Evolutionary conservation across 2,797 vertebrate genomes (phyloP).

Genomic region (Oreochromis mossambicus): DNA sequence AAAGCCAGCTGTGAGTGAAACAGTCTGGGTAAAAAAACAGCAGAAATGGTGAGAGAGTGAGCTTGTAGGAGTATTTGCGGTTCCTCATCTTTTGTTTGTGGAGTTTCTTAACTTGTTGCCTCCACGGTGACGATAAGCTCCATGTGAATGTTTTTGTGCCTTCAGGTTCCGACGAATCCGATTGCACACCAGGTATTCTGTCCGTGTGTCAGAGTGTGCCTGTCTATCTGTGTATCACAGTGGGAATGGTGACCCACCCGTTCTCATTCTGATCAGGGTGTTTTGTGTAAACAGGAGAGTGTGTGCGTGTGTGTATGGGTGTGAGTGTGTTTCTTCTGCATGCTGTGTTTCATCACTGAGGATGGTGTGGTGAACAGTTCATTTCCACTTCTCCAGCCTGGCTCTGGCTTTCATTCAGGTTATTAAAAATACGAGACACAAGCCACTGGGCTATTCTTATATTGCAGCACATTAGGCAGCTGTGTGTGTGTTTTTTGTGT

Average conservation of each 20-base stretch:
- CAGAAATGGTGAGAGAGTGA: neutral
- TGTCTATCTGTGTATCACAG: constrained; percentile 60
- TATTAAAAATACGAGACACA: constrained; percentile 4
- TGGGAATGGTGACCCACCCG: constrained; percentile 63
- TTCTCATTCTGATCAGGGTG: constrained; percentile 64
- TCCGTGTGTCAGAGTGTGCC: constrained; percentile 60
- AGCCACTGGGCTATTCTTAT: neutral
- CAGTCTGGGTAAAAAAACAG: neutral
- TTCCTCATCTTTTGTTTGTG: constrained; percentile 34
- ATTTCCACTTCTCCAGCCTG: constrained; percentile 37
- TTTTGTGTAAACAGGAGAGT: constrained; percentile 44
- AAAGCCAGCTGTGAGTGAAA: neutral
- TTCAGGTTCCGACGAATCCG: constrained; percentile 98
- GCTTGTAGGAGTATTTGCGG: neutral
- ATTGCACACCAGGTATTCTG: constrained; percentile 97
- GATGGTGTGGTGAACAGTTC: constrained; percentile 58
- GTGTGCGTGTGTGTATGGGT: neutral
- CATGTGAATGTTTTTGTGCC: constrained; percentile 81
- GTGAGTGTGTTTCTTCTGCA: constrained; percentile 59
- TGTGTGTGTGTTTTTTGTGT: neutral
- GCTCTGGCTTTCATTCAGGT: constrained; percentile 40
- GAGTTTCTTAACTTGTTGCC: constrained; percentile 56
- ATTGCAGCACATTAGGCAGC: neutral
- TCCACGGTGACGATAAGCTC: constrained; percentile 70
- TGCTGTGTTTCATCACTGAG: constrained; percentile 72